Evolutionary conservation across 2,797 vertebrate species (phyloP), one percentile per base, ranked within the genome.

Genomic region (Emys orbicularis): DNA sequence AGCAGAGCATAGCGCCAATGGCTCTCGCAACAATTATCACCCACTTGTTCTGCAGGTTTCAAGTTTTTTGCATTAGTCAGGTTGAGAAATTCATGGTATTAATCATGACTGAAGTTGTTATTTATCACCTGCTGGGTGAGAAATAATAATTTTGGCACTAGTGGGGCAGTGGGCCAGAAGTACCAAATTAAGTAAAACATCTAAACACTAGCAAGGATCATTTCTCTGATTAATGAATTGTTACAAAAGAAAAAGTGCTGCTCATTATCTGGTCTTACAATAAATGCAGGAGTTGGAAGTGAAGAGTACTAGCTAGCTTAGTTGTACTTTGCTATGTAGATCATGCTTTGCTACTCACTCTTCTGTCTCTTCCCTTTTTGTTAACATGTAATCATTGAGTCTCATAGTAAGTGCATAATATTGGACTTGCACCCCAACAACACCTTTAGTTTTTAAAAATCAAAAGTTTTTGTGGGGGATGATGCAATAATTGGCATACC

Each of bases 101-200:
- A 99, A 98, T 99, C 98, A 98, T 97, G 97, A 98, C 98, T 98
- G 98, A 98, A 98, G 98, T 98, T 98, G 98, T 99, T 99, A 99
- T 99, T 99, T 98, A 98, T 99, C 98, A 99, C 98, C 98, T 99
- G 98, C 98, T 97, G 97, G 98, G 98, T 98, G 98, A 98, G 98
- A 99, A 99, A 99, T 98, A 98, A 99, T 99, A 99, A 99, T 99
- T 99, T 99, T 98, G 98, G 98, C 98, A 98, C 97, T 97, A 97
- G 98, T 98, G 97, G 98, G 99, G 98, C 98, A 99, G 98, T 98
- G 98, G 98, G 98, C 98, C 98, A 99, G 98, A 99, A 98, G 98
- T 98, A 98, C 98, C 98, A 99, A 99, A 99, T 99, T 98, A 99
- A 99, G 98, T 99, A 99, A 99, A 99, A 99, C 98, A 98, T 99